Conservation (phyloP, 2,797 vertebrate genomes). For the Trachops cirrhosus region DNA sequence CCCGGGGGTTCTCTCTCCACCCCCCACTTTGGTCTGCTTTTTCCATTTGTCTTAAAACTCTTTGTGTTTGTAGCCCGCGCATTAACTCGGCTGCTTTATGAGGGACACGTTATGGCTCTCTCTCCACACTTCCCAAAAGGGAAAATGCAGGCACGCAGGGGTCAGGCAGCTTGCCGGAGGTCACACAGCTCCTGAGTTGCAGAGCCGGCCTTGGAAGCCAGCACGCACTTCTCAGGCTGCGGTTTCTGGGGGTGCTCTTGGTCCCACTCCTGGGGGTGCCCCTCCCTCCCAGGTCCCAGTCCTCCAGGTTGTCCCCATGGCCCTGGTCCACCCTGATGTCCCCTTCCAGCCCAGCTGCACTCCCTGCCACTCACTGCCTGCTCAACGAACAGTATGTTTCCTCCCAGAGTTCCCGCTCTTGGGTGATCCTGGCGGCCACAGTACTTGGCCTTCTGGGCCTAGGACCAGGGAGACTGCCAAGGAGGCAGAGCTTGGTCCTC, state of each 20-base stretch:
- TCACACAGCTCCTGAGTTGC: background rate
- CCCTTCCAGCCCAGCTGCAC: background rate
- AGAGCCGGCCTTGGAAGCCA: background rate
- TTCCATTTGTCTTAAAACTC: background rate
- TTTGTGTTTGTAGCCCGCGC: fast-evolving
- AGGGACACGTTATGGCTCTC: background rate
- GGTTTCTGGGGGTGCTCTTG: background rate
- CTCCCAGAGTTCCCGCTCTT: background rate
- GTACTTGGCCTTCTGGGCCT: background rate
- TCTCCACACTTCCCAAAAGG: fast-evolving
- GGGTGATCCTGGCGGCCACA: background rate
- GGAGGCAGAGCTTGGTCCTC: background rate
- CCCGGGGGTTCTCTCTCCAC: fast-evolving
- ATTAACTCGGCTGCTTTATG: fast-evolving
- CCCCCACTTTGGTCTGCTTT: fast-evolving
- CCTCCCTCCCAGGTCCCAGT: background rate
- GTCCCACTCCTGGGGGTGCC: no score
- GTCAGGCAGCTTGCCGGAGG: background rate
- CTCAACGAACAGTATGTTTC: fast-evolving
- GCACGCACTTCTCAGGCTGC: background rate
- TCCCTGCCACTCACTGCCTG: background rate
- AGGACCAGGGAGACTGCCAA: fast-evolving
- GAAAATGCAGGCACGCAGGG: background rate
- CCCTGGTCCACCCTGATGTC: background rate
- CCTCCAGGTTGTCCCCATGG: fast-evolving